Evolutionary conservation across 2,797 vertebrate genomes (phyloP).

Genomic region (Acanthis flammea): DNA sequence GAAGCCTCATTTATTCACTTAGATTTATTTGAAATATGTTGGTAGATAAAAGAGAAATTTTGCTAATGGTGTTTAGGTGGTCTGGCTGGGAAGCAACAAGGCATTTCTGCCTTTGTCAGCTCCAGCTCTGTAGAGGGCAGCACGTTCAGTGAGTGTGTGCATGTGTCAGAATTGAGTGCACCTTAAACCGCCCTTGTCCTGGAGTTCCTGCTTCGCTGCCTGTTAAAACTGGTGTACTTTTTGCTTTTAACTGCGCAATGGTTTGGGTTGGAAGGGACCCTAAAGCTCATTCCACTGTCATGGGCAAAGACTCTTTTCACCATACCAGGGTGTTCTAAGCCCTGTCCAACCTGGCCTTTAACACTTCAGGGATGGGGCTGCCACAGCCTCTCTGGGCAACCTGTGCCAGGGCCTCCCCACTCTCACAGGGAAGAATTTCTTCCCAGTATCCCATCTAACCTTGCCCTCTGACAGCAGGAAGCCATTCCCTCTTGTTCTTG

Average conservation of each 20-base stretch:
- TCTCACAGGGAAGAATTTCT: not conserved
- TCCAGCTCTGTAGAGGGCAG: not conserved
- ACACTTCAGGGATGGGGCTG: not conserved
- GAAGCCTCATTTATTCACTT: not conserved
- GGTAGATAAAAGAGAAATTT: not conserved
- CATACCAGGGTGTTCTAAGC: not conserved
- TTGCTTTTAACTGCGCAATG: not conserved
- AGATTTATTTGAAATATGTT: not conserved
- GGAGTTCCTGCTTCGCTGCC: not conserved
- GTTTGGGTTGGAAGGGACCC: not conserved
- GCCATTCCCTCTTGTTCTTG: not conserved
- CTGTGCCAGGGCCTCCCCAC: not conserved
- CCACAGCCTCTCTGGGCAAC: not conserved
- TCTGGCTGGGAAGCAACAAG: not conserved
- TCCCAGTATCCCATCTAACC: not conserved
- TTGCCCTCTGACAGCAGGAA: not conserved
- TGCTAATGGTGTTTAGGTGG: not conserved
- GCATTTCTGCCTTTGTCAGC: not conserved
- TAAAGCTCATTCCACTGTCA: not conserved
- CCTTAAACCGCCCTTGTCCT: not conserved
- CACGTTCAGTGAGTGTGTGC: rapidly evolving
- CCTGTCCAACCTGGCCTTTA: not conserved
- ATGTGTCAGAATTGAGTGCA: not conserved
- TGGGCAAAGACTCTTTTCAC: not conserved
- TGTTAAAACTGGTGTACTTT: not conserved